Conservation (phyloP, 1,140 invertebrate genomes). For the Melanaphis sacchari region DNA sequence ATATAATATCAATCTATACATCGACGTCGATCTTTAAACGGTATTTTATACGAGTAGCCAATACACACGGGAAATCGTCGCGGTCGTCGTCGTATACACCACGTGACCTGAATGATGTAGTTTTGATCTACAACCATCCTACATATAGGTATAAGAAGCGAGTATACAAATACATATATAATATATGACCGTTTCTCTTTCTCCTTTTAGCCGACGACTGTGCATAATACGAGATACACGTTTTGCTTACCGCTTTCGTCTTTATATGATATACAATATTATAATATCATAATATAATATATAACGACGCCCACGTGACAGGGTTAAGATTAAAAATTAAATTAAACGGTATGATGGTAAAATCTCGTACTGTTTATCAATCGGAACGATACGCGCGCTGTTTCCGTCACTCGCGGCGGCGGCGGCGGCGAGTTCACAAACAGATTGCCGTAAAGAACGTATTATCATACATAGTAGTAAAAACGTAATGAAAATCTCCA, state of each 20-base stretch:
- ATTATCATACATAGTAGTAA: not conserved
- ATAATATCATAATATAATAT: not conserved
- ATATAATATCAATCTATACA: not conserved
- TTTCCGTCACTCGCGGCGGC: not conserved
- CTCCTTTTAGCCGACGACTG: not conserved
- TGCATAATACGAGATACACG: not conserved
- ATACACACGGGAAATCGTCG: not conserved
- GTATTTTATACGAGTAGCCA: not conserved
- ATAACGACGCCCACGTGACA: constrained; percentile 7
- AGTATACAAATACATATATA: not conserved
- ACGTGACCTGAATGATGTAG: constrained; percentile 21
- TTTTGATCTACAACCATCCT: constrained; percentile 18
- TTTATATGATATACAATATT: too few relatives aligned
- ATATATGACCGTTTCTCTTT: constrained; percentile 25
- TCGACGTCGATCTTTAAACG: not conserved
- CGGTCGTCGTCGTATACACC: not conserved
- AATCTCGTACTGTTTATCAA: not conserved
- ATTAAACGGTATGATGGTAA: not conserved
- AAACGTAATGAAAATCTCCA: not conserved
- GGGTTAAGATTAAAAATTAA: not conserved
- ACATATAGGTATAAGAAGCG: not conserved
- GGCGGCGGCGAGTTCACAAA: not conserved
- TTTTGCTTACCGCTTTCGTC: not conserved
- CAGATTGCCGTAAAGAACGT: not conserved
- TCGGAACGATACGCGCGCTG: not conserved